Evolutionary conservation across 2,113 vertebrate genomes (phyloP), one percentile per base, ranked within the genome.

Genomic region (Anthoscopus minutus): DNA sequence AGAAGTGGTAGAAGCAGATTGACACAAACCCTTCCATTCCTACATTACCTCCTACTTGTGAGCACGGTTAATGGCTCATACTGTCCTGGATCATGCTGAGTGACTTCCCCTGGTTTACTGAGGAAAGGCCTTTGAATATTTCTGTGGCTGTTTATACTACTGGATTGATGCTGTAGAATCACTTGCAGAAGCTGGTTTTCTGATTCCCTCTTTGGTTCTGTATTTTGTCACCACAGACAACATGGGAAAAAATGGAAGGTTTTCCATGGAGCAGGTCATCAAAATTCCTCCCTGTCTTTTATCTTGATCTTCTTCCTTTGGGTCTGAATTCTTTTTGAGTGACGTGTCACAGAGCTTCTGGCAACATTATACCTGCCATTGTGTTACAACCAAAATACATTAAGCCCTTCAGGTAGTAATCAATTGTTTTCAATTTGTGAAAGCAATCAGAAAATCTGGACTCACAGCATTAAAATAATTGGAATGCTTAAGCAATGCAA

Each of bases 341-440:
- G 74, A 25, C 30, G 33, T 48, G 58, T 66, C 4, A 14, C 7
- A 78, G 25, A 5, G 25, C 89, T 73, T 89, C 57, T 80, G 35
- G 70, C 12, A 93, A 86, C 33, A 25, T 77, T 95, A 96, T 76
- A 62, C 48, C n/a, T 56, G 23, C 53, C 27, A 77, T 81, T 87
- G 74, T 70, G 16, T 85, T 89, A n/a, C 13, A 94, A 88, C 18
- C 60, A 79, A 96, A 96, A 96, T 53, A 64, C 9, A 38, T n/a
- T 27, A 61, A 56, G 44, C 81, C 87, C 57, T 95, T 92, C 87
- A 95, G 70, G 89, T 66, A 92, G 74, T 86, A 97, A 94, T 96
- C 95, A 94, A 91, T 96, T 94, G 70, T 97, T 98, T 98, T 96
- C 94, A 98, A 94, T 94, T 97, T 97, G 94, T 96, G 94, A 98